Evolutionary conservation across 2,113 vertebrate genomes (phyloP), one percentile per base, ranked within the genome.

Genomic region (Acrocephalus arundinaceus): DNA sequence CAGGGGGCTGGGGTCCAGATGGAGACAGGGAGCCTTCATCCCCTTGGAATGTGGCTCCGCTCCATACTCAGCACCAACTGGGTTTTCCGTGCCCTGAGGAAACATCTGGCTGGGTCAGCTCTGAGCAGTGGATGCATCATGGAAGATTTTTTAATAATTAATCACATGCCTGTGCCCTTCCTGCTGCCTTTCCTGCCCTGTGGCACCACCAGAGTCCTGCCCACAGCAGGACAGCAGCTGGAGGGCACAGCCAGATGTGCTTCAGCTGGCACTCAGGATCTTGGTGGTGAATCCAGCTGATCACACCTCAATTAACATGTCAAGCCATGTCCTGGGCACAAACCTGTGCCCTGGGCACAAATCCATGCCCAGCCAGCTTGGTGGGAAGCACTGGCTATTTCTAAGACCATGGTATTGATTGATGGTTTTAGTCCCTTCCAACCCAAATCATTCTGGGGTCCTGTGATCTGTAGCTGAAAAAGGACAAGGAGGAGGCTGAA

Each of bases 1-100:
- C 2, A 0, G 24, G 0, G 16, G 3, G 7, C 31, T 25, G 43
- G 25, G 15, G 8, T 45, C 6, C 7, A 2, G 27, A 46, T 0
- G 24, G 43, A 52, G 19, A 43, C 39, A 28, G 0, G 7, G 67
- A 95, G 31, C 70, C 66, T 68, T 24, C 54, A 46, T 12, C 58
- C 11, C 9, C 0, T 3, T 27, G 61, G 75, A 89, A 89, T 48
- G 48, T 2, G 6, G 55, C 57, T 81, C 67, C 70, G 11, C 20
- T 45, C 57, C 7, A 2, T 27, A 57, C 30, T 11, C 2, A 0
- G 67, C 58, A 85, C 66, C 77, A 79, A 5, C 1, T 6, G 35
- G 11, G 35, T 35, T 52, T 89, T 55, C 45, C 5, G 6, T 68
- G 54, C 55, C 57, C 27, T 3, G 8, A 80, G 43, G 65, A 48